Percentiles rank a stretch among this genome's conserved stretches.
These are phyloP conservation scores for Strix aluco DNA, from an alignment of 2,113 vertebrate genomes.

Conservation along the genomic window DNA sequence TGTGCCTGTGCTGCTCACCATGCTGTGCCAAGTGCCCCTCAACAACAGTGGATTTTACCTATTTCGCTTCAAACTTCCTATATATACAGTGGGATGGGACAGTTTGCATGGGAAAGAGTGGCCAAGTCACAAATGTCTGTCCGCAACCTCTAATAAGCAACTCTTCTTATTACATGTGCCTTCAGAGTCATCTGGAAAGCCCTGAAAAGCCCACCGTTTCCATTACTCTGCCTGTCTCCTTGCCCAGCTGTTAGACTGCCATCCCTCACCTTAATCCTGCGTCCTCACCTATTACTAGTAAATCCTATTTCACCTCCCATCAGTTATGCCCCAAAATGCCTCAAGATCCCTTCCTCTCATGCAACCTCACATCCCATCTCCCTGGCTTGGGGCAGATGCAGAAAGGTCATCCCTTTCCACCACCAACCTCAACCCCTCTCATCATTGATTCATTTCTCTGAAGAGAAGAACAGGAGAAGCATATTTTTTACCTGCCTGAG, in stretches of 20 bases:
- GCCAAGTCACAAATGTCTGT: rapidly evolving
- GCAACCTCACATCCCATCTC: neutral
- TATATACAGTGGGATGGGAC: neutral
- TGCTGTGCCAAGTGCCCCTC: neutral
- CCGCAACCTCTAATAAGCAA: neutral
- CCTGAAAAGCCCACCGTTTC: neutral
- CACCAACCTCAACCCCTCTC: neutral
- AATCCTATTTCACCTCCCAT: neutral
- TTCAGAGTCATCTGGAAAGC: neutral
- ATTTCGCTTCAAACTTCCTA: neutral
- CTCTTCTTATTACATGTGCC: rapidly evolving
- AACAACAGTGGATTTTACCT: neutral
- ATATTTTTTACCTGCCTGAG: neutral
- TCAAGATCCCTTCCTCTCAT: neutral
- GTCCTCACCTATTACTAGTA: neutral
- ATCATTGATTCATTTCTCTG: neutral
- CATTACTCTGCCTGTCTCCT: neutral
- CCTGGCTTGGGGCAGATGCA: neutral
- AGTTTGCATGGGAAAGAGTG: neutral
- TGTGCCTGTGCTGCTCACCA: neutral
- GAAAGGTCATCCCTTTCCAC: neutral
- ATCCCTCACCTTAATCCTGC: neutral
- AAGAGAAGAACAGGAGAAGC: neutral
- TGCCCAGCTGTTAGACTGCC: neutral
- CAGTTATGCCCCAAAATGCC: neutral